Evolutionary conservation across 2,113 vertebrate genomes (phyloP).

Genomic region (Danionella cerebrum): DNA sequence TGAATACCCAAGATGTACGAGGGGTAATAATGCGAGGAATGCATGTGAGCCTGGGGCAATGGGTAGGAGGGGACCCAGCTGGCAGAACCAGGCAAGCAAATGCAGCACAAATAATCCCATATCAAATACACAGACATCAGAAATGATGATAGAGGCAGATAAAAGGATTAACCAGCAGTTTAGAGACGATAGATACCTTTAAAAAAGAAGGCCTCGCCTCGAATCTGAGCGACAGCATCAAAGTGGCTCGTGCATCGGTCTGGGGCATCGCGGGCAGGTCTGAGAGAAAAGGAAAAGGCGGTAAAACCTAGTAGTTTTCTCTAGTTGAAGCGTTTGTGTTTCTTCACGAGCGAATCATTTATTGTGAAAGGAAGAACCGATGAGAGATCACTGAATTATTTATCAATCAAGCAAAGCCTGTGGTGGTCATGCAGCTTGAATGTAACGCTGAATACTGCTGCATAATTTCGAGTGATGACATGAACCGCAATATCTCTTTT

Average conservation of each 20-base stretch:
- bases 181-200: too few relatives aligned
- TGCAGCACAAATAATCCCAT: background rate
- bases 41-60: background rate
- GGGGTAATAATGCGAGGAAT: background rate
- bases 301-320: too few relatives aligned
- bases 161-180: background rate
- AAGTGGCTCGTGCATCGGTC: slow-evolving; percentile 84
- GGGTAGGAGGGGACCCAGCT: slow-evolving; percentile 8
- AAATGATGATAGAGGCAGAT: background rate
- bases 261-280: slow-evolving; percentile 71
- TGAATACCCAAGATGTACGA: background rate
- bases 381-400: background rate
- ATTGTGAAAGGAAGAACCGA: background rate
- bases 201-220: slow-evolving; percentile 97
- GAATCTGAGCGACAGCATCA: slow-evolving; percentile 92
- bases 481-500: background rate
- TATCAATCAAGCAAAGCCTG: background rate
- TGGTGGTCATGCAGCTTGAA: background rate
- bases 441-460: background rate
- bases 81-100: slow-evolving; percentile 18
- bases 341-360: background rate
- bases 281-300: slow-evolving; percentile 10
- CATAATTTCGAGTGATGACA: background rate
- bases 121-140: background rate
- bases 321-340: background rate